Evolutionary conservation across 2,797 vertebrate species (phyloP).

Genomic region (Lutjanus campechanus): DNA sequence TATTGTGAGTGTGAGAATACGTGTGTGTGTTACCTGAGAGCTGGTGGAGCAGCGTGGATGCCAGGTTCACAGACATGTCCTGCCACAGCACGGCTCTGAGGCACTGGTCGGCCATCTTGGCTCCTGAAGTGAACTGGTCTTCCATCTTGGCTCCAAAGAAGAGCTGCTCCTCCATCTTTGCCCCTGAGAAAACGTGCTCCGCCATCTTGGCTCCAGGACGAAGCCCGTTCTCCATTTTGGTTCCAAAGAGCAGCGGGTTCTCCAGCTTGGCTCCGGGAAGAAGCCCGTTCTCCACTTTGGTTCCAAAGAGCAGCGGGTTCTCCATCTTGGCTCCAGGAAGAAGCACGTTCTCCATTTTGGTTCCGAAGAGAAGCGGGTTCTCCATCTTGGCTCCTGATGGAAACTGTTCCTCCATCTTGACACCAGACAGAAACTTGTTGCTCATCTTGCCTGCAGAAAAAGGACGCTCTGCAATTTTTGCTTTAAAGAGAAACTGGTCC

Average conservation of each 20-base stretch:
- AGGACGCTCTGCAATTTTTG: slow-evolving; percentile 42
- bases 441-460: slow-evolving; percentile 30
- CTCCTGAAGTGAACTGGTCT: slow-evolving; percentile 63
- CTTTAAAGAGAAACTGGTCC: slow-evolving; percentile 41
- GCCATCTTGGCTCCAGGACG: slow-evolving; percentile 27
- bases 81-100: slow-evolving; percentile 80
- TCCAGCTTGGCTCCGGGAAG: slow-evolving; percentile 17
- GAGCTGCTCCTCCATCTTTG: slow-evolving; percentile 58
- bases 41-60: slow-evolving; percentile 80
- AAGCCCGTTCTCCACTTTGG: slow-evolving; percentile 34
- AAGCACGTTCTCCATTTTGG: slow-evolving; percentile 19
- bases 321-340: neutral
- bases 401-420: slow-evolving; percentile 43
- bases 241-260: slow-evolving; percentile 21
- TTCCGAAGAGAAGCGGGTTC: slow-evolving; percentile 9
- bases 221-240: neutral
- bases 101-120: slow-evolving; percentile 77
- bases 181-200: slow-evolving; percentile 33
- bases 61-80: slow-evolving; percentile 83
- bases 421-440: slow-evolving; percentile 38
- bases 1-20: neutral
- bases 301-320: slow-evolving; percentile 1
- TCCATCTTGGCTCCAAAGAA: slow-evolving; percentile 71
- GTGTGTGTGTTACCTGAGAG: slow-evolving; percentile 72
- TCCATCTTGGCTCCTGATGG: slow-evolving; percentile 23